A percentile compares a stretch with the other conserved stretches of the same genome.
Conservation (phyloP, 2,113 vertebrate species). For the Albula goreensis region DNA sequence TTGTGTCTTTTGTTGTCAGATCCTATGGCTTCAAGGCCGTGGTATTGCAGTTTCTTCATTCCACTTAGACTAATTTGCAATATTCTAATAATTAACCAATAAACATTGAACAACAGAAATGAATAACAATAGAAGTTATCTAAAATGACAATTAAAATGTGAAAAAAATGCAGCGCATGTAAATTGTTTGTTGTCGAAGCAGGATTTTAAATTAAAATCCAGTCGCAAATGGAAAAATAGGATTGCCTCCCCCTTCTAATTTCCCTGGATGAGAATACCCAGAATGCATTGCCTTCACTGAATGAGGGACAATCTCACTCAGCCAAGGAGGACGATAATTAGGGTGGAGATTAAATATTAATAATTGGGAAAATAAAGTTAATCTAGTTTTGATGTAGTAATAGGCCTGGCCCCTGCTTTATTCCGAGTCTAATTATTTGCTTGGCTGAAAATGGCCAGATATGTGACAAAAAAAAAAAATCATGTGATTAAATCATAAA, state of each 20-base stretch:
- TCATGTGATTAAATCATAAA: slow-evolving; percentile 99
- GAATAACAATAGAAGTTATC: slow-evolving; percentile 54
- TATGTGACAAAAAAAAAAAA: slow-evolving; percentile 99
- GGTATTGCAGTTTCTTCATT: too few relatives aligned
- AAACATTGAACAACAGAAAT: slow-evolving; percentile 62
- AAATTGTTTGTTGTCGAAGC: slow-evolving; percentile 78
- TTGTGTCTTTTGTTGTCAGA: too few relatives aligned
- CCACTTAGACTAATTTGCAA: too few relatives aligned
- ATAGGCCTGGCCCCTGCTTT: slow-evolving; percentile 99
- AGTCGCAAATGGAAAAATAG: slow-evolving; percentile 77
- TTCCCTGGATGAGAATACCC: slow-evolving; percentile 96
- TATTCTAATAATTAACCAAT: too few relatives aligned
- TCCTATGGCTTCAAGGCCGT: too few relatives aligned
- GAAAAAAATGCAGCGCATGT: slow-evolving; percentile 67
- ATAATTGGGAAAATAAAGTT: slow-evolving; percentile 99
- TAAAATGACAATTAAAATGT: slow-evolving; percentile 15
- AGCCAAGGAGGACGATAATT: slow-evolving; percentile 99
- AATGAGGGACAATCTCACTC: slow-evolving; percentile 99
- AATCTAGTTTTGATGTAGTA: slow-evolving; percentile 99
- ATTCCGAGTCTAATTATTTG: slow-evolving; percentile 99
- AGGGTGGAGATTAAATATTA: slow-evolving; percentile 99
- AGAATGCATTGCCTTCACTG: slow-evolving; percentile 99
- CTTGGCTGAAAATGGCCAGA: slow-evolving; percentile 99
- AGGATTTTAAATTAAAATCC: slow-evolving; percentile 98
- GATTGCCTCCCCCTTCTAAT: slow-evolving; percentile 93